Evolutionary conservation across 2,888 invertebrate genomes (phyloP), one percentile per base, ranked within the genome.

Genomic region (Dryocosmus kuriphilus): DNA sequence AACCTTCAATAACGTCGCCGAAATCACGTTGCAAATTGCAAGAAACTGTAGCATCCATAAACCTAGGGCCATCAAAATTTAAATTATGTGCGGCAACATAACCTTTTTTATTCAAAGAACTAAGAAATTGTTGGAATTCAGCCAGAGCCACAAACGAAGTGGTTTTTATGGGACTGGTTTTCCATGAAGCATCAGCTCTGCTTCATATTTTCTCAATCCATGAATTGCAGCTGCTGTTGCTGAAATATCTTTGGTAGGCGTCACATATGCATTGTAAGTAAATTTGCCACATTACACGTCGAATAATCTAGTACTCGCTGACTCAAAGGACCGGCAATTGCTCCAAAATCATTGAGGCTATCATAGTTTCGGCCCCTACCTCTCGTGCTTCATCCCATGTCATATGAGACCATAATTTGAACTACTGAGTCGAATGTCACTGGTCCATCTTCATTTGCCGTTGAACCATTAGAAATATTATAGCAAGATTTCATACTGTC

Each of bases 301-400:
- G 76, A 73, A 77, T 82, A 88, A 30, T 82, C 84, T n/a, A 86
- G 55, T 7, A 85, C 78, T 74, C 67, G 63, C 16, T 80, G 65
- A 11, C 78, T 76, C 32, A 81, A 61, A 22, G n/a, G 32, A 9
- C 85, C 85, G 27, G 86, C 84, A 0, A 86, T 65, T 4, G 85
- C 80, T 5, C 83, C 84, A 46, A 76, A 85, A 22, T 83, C 85
- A 75, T 83, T 85, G 22, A 83, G 77, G 73, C 85, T 87, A 73
- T 86, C 83, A 62, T 87, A 86, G 19, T 75, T 78, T 41, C 83
- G 63, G 9, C 85, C 85, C 4, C 79, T 84, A 22, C 84, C 85
- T 77, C 85, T 75, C 9, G 76, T 85, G 67, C 74, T 80, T 84
- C 84, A 87, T 11, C 82, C 85, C 87, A 86, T 85, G 60, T 85